phyloP scores from a whole-genome alignment of 2,888 invertebrate species.

The Nomada fabriciana region DNA sequence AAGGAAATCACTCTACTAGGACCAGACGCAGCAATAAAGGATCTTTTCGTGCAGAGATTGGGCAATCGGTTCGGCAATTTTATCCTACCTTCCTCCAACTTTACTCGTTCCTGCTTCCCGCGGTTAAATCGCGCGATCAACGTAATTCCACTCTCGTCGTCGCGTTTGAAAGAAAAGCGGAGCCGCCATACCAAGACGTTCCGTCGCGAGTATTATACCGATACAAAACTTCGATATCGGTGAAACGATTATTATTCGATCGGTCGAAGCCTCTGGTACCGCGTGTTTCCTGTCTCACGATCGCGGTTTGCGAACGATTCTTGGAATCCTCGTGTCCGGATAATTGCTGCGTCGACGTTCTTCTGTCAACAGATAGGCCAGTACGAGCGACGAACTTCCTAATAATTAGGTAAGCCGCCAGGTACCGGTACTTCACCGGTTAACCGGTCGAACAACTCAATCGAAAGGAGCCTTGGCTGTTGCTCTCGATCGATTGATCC shows the following conservation, averaged over 20 bases:
- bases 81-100: constrained; percentile 29
- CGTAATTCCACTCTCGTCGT: constrained; percentile 47
- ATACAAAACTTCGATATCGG: constrained; percentile 36
- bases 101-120: constrained; percentile 45
- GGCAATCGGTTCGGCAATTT: constrained; percentile 57
- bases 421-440: constrained; percentile 52
- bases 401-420: constrained; percentile 59
- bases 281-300: background rate
- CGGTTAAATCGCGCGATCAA: constrained; percentile 51
- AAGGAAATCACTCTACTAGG: constrained; percentile 3
- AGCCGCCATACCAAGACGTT: constrained; percentile 23
- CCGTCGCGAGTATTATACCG: constrained; percentile 1
- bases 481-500: constrained; percentile 35
- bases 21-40: constrained; percentile 37
- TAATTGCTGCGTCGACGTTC: constrained; percentile 57
- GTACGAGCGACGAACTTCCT: constrained; percentile 57
- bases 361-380: constrained; percentile 50
- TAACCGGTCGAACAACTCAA: constrained; percentile 61
- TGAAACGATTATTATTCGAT: constrained; percentile 60
- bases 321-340: constrained; percentile 47
- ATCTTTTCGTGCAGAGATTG: constrained; percentile 63
- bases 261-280: constrained; percentile 8
- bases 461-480: constrained; percentile 23
- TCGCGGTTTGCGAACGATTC: constrained; percentile 43
- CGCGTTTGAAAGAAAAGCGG: constrained; percentile 23